phyloP scores from a whole-genome alignment of 2,797 vertebrate genomes.

The Pelobates cultripes region DNA sequence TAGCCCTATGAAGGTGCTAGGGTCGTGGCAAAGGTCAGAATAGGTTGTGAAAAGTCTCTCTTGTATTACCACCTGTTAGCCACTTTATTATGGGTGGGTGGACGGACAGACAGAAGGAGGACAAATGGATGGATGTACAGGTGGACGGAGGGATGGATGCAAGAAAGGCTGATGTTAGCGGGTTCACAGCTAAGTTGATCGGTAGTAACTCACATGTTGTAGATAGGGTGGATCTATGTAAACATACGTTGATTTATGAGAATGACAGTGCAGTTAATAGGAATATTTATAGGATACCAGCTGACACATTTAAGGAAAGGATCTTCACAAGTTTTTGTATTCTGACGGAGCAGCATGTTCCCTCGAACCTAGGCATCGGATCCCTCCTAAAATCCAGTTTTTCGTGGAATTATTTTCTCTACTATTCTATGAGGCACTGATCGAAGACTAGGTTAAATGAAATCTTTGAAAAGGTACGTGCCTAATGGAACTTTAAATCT shows the following conservation, averaged over 20 bases:
- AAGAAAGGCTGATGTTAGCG: background rate
- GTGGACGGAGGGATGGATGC: background rate
- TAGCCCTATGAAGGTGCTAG: too few species aligned
- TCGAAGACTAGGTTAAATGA: background rate
- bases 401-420: background rate
- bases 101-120: too few species aligned
- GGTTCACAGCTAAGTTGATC: background rate
- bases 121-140: background rate
- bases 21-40: too few species aligned
- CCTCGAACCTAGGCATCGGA: background rate
- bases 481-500: background rate
- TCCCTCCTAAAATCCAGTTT: background rate
- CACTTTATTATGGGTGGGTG: too few species aligned
- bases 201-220: background rate
- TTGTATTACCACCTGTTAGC: too few species aligned
- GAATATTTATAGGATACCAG: slow-evolving; percentile 21
- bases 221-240: slow-evolving; percentile 29
- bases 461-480: slow-evolving; percentile 21
- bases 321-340: background rate
- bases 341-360: slow-evolving; percentile 3
- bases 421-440: background rate
- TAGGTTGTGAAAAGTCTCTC: too few species aligned
- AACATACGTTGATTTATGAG: slow-evolving; percentile 32
- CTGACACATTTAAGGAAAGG: slow-evolving; percentile 36
- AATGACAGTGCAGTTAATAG: slow-evolving; percentile 16